Conservation (phyloP, 2,888 invertebrate species). For the Caenorhabditis panamensis region DNA sequence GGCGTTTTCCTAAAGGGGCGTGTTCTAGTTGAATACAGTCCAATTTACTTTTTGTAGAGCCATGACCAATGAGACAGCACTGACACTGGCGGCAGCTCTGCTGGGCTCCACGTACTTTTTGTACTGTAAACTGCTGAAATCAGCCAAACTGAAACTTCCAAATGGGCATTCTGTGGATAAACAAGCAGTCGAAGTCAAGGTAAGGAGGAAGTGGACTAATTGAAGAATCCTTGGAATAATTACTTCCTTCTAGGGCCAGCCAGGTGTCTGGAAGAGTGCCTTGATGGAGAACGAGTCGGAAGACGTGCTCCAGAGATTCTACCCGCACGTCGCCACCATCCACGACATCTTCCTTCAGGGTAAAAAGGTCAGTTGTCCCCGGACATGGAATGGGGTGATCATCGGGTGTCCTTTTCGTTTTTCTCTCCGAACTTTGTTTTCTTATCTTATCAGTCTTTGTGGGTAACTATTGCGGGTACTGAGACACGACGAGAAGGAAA, state of each 20-base stretch:
- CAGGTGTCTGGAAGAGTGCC: slow-evolving; percentile 77
- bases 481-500: no score
- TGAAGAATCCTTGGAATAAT: background rate
- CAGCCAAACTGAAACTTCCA: slow-evolving; percentile 28
- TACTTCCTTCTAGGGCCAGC: slow-evolving; percentile 72
- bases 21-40: background rate
- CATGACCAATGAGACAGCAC: slow-evolving; percentile 50
- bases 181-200: slow-evolving; percentile 58
- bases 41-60: slow-evolving; percentile 8
- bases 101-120: slow-evolving; percentile 59
- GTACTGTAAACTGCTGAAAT: slow-evolving; percentile 47
- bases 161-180: slow-evolving; percentile 41
- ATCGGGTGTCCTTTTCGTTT: slow-evolving; percentile 28
- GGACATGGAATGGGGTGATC: slow-evolving; percentile 39
- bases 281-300: slow-evolving; percentile 69
- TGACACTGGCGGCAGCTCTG: slow-evolving; percentile 42
- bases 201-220: no score
- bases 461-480: no score
- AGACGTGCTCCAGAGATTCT: slow-evolving; percentile 66
- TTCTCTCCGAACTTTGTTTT: slow-evolving; percentile 43
- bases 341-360: slow-evolving; percentile 77
- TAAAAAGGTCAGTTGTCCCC: slow-evolving; percentile 64
- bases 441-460: slow-evolving; percentile 50
- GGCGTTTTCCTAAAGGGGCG: no score
- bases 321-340: slow-evolving; percentile 76